A percentile compares a stretch with the other conserved stretches of the same genome.
phyloP scores from a whole-genome alignment of 2,888 invertebrate genomes.

The Embidobia sp. region DNA sequence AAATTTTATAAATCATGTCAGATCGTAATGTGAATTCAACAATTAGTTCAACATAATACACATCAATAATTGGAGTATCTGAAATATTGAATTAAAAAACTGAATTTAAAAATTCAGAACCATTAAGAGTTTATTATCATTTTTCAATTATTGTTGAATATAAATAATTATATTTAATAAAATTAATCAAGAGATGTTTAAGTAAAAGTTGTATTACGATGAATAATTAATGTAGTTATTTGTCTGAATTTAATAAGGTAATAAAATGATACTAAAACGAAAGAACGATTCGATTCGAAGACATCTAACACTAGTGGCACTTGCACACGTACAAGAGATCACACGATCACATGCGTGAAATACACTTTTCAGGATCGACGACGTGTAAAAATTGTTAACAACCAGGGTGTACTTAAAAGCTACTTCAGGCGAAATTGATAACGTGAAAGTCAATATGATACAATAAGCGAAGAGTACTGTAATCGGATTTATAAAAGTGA shows the following conservation, averaged over 20 bases:
- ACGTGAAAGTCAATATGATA: slow-evolving; percentile 34
- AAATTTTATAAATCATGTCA: no score
- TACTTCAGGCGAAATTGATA: slow-evolving; percentile 63
- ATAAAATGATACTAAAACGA: slow-evolving; percentile 2
- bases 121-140: no score
- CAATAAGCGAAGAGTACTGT: slow-evolving; percentile 48
- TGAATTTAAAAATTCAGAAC: no score
- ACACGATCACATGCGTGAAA: slow-evolving; percentile 62
- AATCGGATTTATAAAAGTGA: slow-evolving; percentile 46
- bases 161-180: no score
- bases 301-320: slow-evolving; percentile 26
- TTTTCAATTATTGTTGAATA: no score
- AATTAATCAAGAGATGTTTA: no score
- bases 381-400: slow-evolving; percentile 63
- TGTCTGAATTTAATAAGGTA: background rate
- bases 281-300: slow-evolving; percentile 6
- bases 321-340: slow-evolving; percentile 38
- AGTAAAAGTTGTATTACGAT: background rate
- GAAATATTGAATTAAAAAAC: no score
- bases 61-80: no score
- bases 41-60: no score
- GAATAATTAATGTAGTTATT: background rate
- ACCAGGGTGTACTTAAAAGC: slow-evolving; percentile 65
- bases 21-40: no score
- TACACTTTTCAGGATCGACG: slow-evolving; percentile 68